These are phyloP conservation scores for Agrypnia vestita DNA, from an alignment of 1,140 invertebrate species.

Conservation along the genomic window DNA sequence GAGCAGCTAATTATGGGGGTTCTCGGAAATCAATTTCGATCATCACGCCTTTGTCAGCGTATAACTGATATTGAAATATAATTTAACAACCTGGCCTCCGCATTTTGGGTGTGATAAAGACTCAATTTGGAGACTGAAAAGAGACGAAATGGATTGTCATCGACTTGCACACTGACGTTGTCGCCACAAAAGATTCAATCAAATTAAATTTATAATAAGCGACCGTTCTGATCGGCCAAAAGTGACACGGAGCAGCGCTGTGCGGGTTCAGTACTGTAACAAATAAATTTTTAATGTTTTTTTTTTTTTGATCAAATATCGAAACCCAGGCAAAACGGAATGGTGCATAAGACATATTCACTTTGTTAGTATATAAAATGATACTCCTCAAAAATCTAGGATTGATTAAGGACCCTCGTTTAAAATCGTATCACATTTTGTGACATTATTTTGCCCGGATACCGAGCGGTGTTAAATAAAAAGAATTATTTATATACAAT, in stretches of 20 bases:
- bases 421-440: no score
- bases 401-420: no score
- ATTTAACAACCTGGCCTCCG: conserved; percentile 2
- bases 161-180: conserved; percentile 33
- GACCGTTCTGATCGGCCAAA: neutral
- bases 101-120: neutral
- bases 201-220: conserved; percentile 22
- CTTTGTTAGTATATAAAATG: no score
- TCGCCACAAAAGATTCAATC: conserved; percentile 27
- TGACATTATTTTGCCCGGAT: no score
- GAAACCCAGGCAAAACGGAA: no score
- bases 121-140: conserved; percentile 31
- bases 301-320: no score
- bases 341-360: no score
- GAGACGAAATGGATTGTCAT: conserved; percentile 30
- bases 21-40: conserved; percentile 29
- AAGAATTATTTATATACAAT: no score
- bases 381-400: no score
- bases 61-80: conserved; percentile 41
- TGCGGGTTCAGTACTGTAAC: no score
- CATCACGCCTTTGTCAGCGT: conserved; percentile 14
- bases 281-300: no score
- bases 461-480: no score
- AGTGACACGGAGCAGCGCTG: neutral
- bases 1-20: conserved; percentile 15